Base-by-base conservation (phyloP, 2,113 vertebrate species). In the Nesospiza acunhae region DNA sequence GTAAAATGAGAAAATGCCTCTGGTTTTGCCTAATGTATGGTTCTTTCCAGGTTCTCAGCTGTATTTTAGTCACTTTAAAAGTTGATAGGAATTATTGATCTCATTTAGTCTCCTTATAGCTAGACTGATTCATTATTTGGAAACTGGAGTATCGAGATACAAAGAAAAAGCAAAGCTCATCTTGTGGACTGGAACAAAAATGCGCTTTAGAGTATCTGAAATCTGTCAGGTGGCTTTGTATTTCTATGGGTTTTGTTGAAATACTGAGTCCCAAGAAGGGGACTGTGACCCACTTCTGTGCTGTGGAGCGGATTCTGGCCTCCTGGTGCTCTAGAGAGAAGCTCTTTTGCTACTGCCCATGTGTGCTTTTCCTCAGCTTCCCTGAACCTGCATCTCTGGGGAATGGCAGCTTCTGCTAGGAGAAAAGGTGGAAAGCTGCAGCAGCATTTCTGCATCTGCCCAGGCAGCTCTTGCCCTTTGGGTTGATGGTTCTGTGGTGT, bases 1-100 rank as follows among this genome's bases (percentile, higher is more conserved):
- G 24, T 59, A 87, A 85, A 87, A 74, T 77, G 52, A 88, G 63
- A 94, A 93, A 87, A 89, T 84, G 18, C 79, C 39, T 95, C 46
- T 15, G 17, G 9, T 96, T 91, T 78, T 96, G 50, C 23, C 35
- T 39, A 44, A 87, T 72, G 46, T 75, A 4, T 37, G 11, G 35
- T 15, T 80, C 78, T 92, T 94, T 63, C 42, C 24, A 84, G 67
- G 33, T 84, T 52, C 35, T 95, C 22, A 41, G 50, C 39, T 90
- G 75, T 39, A 59, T 91, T 64, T 90, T 66, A 91, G 66, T 87
- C 52, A 41, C 39, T 88, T 91, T 84, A 77, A 90, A 90, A 86
- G 55, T 68, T 77, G 93, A 78, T 93, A 77, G 55, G 75, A 88
- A 58, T 55, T 93, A 96, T 59, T 92, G 94, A 90, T 95, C 50